Percentiles rank a stretch among this genome's conserved stretches.
Conservation (phyloP, 2,113 vertebrate species). For the Hemiprocne comata region DNA sequence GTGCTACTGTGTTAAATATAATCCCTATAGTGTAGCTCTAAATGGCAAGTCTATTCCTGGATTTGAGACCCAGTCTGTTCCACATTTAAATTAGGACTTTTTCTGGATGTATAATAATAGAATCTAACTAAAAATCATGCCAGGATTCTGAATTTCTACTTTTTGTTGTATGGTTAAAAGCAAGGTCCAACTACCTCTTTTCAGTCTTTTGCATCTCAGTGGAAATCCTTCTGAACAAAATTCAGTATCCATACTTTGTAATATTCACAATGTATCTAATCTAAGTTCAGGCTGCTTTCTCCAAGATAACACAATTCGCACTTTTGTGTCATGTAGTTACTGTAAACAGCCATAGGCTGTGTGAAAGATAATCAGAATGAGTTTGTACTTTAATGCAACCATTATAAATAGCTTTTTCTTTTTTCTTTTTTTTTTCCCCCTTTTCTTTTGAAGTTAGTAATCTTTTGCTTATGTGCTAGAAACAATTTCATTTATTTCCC, state of each 20-base stretch:
- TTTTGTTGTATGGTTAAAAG: background rate
- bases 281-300: background rate
- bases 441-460: background rate
- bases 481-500: constrained; percentile 35
- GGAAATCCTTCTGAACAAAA: background rate
- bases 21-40: background rate
- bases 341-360: background rate
- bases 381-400: constrained; percentile 9
- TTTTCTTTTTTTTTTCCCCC: background rate
- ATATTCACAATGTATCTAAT: background rate
- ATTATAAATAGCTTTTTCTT: background rate
- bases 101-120: background rate
- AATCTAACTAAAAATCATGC: background rate
- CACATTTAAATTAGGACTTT: background rate
- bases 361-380: background rate
- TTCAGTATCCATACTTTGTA: background rate
- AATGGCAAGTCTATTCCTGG: background rate
- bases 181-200: background rate
- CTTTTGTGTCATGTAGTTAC: background rate
- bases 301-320: background rate
- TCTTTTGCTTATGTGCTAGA: constrained; percentile 20
- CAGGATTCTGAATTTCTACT: background rate
- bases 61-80: background rate
- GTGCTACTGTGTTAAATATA: background rate
- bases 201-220: background rate